Conservation (phyloP, 1,140 invertebrate genomes). For the Chelonus insularis region DNA sequence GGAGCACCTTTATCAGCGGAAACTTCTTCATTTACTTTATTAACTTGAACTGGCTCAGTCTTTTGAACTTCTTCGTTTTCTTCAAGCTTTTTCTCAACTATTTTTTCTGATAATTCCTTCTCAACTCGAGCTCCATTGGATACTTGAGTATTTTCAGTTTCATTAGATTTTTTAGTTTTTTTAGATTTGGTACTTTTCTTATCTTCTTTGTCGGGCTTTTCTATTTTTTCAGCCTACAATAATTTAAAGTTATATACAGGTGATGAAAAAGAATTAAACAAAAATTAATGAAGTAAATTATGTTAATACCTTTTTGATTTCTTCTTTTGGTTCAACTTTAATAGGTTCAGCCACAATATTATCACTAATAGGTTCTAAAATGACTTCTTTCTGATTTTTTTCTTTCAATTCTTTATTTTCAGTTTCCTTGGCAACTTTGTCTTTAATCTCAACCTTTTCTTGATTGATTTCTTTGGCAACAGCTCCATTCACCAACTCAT, state of each 20-base stretch:
- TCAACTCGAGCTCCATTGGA: slow-evolving; percentile 29
- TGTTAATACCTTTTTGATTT: slow-evolving; percentile 46
- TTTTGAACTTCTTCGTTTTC: slow-evolving; percentile 50
- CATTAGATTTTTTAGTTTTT: slow-evolving; percentile 53
- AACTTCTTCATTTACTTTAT: slow-evolving; percentile 40
- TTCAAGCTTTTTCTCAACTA: slow-evolving; percentile 47
- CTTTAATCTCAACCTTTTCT: slow-evolving; percentile 56
- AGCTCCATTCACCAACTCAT: slow-evolving; percentile 46
- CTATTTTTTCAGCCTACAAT: slow-evolving; percentile 36
- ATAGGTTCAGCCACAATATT: slow-evolving; percentile 44
- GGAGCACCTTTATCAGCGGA: slow-evolving; percentile 43
- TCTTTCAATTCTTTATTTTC: slow-evolving; percentile 61
- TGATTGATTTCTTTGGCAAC: slow-evolving; percentile 51
- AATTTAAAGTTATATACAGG: neutral
- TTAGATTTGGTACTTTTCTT: slow-evolving; percentile 50
- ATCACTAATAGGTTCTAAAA: slow-evolving; percentile 47
- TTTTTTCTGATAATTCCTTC: slow-evolving; percentile 34
- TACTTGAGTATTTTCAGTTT: slow-evolving; percentile 45
- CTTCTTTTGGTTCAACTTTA: slow-evolving; percentile 51
- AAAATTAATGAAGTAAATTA: too few relatives aligned
- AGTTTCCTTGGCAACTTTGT: slow-evolving; percentile 60
- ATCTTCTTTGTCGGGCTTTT: slow-evolving; percentile 41
- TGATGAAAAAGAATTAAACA: too few relatives aligned
- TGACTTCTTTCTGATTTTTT: slow-evolving; percentile 53
- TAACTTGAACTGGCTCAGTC: slow-evolving; percentile 32